These are phyloP conservation scores for Tretioscincus oriximinensis DNA, from an alignment of 2,113 vertebrate genomes.

Conservation along the genomic window DNA sequence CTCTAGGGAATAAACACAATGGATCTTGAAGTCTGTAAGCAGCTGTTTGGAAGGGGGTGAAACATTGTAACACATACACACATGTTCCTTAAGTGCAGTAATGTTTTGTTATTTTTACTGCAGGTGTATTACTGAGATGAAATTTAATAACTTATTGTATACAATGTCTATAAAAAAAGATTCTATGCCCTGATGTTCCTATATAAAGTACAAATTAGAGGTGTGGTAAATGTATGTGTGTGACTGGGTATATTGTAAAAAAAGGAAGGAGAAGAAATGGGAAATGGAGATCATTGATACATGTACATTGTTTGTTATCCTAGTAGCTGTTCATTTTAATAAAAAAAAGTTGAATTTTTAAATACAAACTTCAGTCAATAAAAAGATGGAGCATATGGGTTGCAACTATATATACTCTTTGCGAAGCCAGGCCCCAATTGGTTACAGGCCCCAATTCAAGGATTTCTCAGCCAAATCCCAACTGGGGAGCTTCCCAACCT, in stretches of 20 bases:
- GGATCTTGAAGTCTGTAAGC: constrained; percentile 76
- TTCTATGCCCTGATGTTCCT: constrained; percentile 53
- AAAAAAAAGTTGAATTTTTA: not conserved
- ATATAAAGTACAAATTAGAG: constrained; percentile 41
- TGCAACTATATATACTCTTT: too few species aligned
- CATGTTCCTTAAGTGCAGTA: constrained; percentile 70
- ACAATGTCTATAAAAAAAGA: constrained; percentile 64
- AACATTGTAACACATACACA: constrained; percentile 71
- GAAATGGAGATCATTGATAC: not conserved
- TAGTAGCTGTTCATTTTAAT: not conserved
- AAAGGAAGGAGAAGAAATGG: not conserved
- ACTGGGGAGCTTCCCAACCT: too few species aligned
- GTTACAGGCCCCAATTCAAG: too few species aligned
- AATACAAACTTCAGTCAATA: too few species aligned
- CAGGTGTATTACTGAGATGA: constrained; percentile 70
- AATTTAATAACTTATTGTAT: constrained; percentile 70
- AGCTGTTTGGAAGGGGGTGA: constrained; percentile 74
- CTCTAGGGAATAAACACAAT: constrained; percentile 78
- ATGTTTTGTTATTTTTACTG: constrained; percentile 73
- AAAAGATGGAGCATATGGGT: too few species aligned
- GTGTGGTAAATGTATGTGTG: not conserved
- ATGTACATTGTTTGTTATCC: not conserved
- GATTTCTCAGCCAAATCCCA: too few species aligned
- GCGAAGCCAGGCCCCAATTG: too few species aligned
- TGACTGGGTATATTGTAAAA: not conserved